Base-by-base conservation (phyloP, 2,888 invertebrate genomes). In the Agrochola litura region DNA sequence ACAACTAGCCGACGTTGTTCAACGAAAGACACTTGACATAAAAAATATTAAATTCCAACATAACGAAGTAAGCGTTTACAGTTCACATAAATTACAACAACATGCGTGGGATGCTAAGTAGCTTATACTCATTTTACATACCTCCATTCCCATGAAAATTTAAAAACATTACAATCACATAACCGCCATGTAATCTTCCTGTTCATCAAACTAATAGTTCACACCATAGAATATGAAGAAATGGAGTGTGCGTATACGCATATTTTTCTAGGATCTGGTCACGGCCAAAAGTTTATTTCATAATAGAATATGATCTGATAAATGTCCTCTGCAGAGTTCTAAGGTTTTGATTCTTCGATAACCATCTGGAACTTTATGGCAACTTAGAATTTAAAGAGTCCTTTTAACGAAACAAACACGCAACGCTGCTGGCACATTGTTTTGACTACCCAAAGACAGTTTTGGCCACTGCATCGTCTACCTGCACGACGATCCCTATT, bases 141-240 rank as follows among this genome's bases (percentile, higher is more conserved):
- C 37, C 22, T 66, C 19, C n/a, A 41, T 74, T 76, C 54, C 8
- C 58, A 64, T 61, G 79, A 46, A 80, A 77, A 72, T n/a, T 12
- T 61, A 70, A 73, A 64, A 81, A 72, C 54, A 68, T 73, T 61
- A 68, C 72, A 64, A 74, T 77, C 77, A 63, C 8, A 63, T 46
- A 76, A 73, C 58, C 37, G 19, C 37, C 46, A 22, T 66, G 66
- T 85, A 72, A 81, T 79, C 76, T 73, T 76, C 70, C 63, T 46
- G 37, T 74, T 81, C 77, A 82, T 87, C 76, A 77, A 70, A 76
- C 73, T 77, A 84, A 78, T 76, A 81, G 86, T 86, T 84, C 82
- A 87, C 74, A 78, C 75, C 86, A 82, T 73, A 25, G 84, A 76
- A 10, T 67, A 70, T 43, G 49, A 37, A 79, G 0, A 41, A 73